Evolutionary conservation across 2,888 invertebrate species (phyloP).

Genomic region (Nomada hirtipes): DNA sequence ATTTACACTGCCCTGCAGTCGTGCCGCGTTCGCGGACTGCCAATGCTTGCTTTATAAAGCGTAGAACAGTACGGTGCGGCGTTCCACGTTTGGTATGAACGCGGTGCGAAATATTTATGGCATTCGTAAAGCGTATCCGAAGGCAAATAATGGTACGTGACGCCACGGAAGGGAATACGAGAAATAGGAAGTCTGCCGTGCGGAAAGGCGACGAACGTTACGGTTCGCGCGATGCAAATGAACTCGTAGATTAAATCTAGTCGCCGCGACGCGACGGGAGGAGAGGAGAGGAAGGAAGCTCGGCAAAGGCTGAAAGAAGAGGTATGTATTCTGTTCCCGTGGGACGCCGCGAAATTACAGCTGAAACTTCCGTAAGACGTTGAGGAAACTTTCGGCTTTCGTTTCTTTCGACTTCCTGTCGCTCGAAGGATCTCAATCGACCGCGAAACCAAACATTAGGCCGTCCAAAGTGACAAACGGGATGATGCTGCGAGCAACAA

Average conservation of each 20-base stretch:
- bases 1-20: no score
- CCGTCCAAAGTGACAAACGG: not conserved
- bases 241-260: slow-evolving; percentile 75
- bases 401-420: slow-evolving; percentile 32
- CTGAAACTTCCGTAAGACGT: slow-evolving; percentile 49
- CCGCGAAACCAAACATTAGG: slow-evolving; percentile 15
- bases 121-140: not conserved
- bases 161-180: not conserved
- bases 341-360: slow-evolving; percentile 54
- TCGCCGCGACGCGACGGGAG: slow-evolving; percentile 38
- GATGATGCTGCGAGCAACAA: slow-evolving; percentile 4
- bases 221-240: slow-evolving; percentile 68
- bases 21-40: no score
- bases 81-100: not conserved
- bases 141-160: not conserved
- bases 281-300: slow-evolving; percentile 15
- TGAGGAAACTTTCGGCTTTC: slow-evolving; percentile 52
- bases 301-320: not conserved
- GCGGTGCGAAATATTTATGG: not conserved
- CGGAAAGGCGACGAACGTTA: slow-evolving; percentile 50
- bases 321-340: slow-evolving; percentile 17
- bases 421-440: slow-evolving; percentile 37
- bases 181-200: slow-evolving; percentile 17
- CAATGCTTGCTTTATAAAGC: no score
- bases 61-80: not conserved